Base-by-base conservation (phyloP, 2,113 vertebrate species). In the Turdus rufiventris region DNA sequence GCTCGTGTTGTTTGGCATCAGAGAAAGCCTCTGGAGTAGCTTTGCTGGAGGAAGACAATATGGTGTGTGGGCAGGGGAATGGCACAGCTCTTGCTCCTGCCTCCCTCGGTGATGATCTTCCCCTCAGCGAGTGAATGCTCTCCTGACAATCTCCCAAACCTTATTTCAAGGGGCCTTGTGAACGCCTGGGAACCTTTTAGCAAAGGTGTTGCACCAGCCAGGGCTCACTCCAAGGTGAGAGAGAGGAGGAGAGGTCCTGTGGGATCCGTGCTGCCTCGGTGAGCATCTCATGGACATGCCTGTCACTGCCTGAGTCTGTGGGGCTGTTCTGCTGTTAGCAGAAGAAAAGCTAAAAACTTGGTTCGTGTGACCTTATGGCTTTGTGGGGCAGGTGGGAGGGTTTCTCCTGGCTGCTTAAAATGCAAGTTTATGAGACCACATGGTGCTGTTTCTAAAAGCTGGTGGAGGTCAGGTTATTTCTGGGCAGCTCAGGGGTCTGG, bases 11-110 rank as follows among this genome's bases (percentile, higher is more conserved):
- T 94, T 94, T 93, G 89, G 81, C 83, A 92, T 68, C 84, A 80
- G 68, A 93, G 63, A 60, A 76, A 96, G 92, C 76, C 89, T 85
- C 87, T 93, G 86, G 72, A 95, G 88, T 77, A 61, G 86, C 57
- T 96, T 90, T 91, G 57, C 90, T 92, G 87, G 88, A 95, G 67
- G 78, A 93, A 72, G 83, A 92, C 91, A 95, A 91, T 96, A 95
- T 94, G 96, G 83, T 94, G 94, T 91, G 94, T 93, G 83, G 94
- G 83, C 71, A 88, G 94, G 60, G 54, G 58, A 92, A 84, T 3
- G 6, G 78, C 72, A 63, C 83, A 93, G 75, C 85, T 92, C 66
- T 92, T 72, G 76, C 73, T 88, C 53, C 72, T 74, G 74, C 60
- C 77, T 97, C 58, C 75, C 50, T 77, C 0, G 0, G 61, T 31